Percentiles rank a stretch among this genome's conserved stretches.
Conservation (phyloP, 2,797 vertebrate species). For the Octomys mimax region DNA sequence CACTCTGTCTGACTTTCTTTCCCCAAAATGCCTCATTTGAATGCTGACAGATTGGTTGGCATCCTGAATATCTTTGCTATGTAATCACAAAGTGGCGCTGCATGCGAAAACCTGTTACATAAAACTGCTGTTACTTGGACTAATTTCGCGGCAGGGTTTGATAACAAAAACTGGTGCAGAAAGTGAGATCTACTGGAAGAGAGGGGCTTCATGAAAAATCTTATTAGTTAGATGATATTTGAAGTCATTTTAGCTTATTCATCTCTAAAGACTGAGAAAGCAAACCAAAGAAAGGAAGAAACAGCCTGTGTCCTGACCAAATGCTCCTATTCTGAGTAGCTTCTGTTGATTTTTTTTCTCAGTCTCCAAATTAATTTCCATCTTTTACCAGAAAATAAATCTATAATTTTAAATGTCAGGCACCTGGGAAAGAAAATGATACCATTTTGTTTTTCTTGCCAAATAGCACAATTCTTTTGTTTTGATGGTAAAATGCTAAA, state of each 20-base stretch:
- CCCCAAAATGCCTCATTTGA: constrained; percentile 77
- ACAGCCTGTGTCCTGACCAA: constrained; percentile 6
- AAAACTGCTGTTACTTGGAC: constrained; percentile 77
- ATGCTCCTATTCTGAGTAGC: constrained; percentile 40
- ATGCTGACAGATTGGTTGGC: constrained; percentile 86
- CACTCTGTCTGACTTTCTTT: constrained; percentile 68
- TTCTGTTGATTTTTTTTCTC: neutral
- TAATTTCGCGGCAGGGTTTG: constrained; percentile 68
- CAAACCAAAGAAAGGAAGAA: neutral
- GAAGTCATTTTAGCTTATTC: constrained; percentile 26
- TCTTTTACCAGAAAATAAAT: constrained; percentile 32
- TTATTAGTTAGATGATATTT: constrained; percentile 70
- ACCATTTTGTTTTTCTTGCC: neutral
- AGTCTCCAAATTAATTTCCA: constrained; percentile 39
- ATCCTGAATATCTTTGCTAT: constrained; percentile 79
- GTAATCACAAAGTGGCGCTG: constrained; percentile 83
- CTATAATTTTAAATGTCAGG: constrained; percentile 55
- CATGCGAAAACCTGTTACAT: constrained; percentile 80
- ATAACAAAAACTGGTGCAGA: constrained; percentile 73
- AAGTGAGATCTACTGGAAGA: constrained; percentile 1
- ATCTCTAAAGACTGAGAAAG: neutral
- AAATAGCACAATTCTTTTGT: constrained; percentile 39
- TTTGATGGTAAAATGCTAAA: constrained; percentile 42
- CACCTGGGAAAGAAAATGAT: constrained; percentile 32
- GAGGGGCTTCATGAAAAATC: neutral